A percentile compares a stretch with the other conserved stretches of the same genome.
Evolutionary conservation across 2,888 invertebrate species (phyloP).

Genomic region (Agrochola circellaris): DNA sequence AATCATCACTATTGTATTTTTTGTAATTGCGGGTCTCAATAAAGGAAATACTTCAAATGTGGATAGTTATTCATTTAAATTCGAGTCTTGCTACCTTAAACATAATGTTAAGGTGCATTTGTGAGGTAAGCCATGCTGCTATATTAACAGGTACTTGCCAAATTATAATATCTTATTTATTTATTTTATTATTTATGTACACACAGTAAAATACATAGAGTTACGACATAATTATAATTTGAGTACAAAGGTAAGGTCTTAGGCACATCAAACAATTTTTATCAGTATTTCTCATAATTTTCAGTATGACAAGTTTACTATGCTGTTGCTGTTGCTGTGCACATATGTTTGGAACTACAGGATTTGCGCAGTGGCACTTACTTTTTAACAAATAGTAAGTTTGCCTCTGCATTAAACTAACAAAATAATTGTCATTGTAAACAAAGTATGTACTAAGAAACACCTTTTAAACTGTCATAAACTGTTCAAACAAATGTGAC

Average conservation of each 20-base stretch:
- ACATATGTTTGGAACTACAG: neutral
- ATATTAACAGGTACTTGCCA: neutral
- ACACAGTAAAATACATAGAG: no score
- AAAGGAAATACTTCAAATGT: neutral
- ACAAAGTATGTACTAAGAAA: neutral
- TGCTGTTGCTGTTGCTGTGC: neutral
- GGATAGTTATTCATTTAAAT: neutral
- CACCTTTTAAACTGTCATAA: neutral
- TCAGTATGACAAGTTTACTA: neutral
- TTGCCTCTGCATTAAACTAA: neutral
- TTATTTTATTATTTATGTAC: no score
- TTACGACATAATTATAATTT: no score
- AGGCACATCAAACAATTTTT: slow-evolving; percentile 5
- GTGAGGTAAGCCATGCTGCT: no score
- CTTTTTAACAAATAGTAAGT: neutral
- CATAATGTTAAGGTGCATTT: no score
- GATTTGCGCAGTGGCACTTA: neutral
- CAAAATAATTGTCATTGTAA: no score
- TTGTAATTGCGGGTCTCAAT: neutral
- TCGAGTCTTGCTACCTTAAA: neutral
- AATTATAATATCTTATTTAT: neutral
- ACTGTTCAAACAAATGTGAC: neutral
- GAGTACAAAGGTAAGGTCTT: no score
- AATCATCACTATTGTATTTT: neutral
- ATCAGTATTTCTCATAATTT: slow-evolving; percentile 1